These are phyloP conservation scores for Ovis aries DNA, from an alignment of 2,113 vertebrate species.

Conservation along the genomic window ARS-UI_Ramb_v3.0 NC_056071.1:39656501-39657000, in stretches of 20 bases:
- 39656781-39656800: slow-evolving; percentile 86
- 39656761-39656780: slow-evolving; percentile 86
- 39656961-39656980: neutral
- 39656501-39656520: neutral
- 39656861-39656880: slow-evolving; percentile 85
- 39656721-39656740: slow-evolving; percentile 61
- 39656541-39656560: neutral
- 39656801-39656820: slow-evolving; percentile 90
- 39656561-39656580: neutral
- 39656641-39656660: neutral
- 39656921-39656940: slow-evolving; percentile 80
- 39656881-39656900: slow-evolving; percentile 85
- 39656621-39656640: neutral
- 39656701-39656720: neutral
- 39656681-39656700: neutral
- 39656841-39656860: slow-evolving; percentile 86
- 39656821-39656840: slow-evolving; percentile 89
- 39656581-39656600: neutral
- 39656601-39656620: neutral
- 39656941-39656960: slow-evolving; percentile 31
- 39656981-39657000: neutral
- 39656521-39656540: neutral
- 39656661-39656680: neutral
- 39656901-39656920: slow-evolving; percentile 82
- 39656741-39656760: slow-evolving; percentile 95